A percentile compares a stretch with the other conserved stretches of the same genome.
Conservation (phyloP, 2,888 invertebrate species). For the Nezara viridula region DNA sequence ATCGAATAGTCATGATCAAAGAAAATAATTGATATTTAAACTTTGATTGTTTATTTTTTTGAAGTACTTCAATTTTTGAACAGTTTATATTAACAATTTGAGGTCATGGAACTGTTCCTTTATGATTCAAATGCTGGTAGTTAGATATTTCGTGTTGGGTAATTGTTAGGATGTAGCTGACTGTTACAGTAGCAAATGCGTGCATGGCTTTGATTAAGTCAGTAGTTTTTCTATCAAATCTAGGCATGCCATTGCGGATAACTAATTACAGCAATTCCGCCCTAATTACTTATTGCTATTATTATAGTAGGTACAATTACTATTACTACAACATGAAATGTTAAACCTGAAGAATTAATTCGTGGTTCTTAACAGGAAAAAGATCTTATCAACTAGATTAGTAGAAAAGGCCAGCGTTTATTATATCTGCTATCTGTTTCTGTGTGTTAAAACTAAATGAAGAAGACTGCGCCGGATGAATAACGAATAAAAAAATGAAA, state of each 20-base stretch:
- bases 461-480: too few species aligned
- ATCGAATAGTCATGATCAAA: too few species aligned
- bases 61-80: too few species aligned
- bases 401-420: neutral
- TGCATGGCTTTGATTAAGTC: neutral
- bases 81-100: too few species aligned
- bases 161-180: neutral
- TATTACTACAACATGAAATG: neutral
- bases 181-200: neutral
- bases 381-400: neutral
- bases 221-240: neutral
- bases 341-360: neutral
- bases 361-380: neutral
- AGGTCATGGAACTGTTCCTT: constrained; percentile 4
- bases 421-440: neutral
- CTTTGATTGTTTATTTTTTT: too few species aligned
- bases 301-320: too few species aligned
- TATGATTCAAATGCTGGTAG: neutral
- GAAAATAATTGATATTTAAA: too few species aligned
- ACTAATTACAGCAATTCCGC: neutral
- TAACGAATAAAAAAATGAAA: too few species aligned
- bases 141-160: neutral
- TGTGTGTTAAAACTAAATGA: neutral
- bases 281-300: neutral
- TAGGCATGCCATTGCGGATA: neutral